Base-by-base conservation (phyloP, 2,113 vertebrate genomes). In the Tauraco erythrolophus region DNA sequence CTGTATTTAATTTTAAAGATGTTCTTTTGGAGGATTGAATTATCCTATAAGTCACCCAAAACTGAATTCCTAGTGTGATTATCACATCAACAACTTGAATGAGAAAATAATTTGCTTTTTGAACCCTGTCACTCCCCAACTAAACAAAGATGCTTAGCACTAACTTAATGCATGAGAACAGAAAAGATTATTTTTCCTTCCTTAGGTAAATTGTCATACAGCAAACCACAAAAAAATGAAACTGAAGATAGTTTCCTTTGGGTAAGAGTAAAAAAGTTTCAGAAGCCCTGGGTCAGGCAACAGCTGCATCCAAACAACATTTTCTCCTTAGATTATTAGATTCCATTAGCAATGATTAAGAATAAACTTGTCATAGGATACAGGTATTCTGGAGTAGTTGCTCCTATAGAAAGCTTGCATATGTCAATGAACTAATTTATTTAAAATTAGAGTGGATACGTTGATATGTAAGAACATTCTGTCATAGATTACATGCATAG, bases 61-160 rank as follows among this genome's bases (percentile, higher is more conserved):
- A 68, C 3, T 22, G 25, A 83, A 78, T 58, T 90, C 14, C 11
- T 2, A 39, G 23, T 31, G 12, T 7, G 51, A 23, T 68, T 61
- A 41, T 66, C 17, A 62, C 30, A 68, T 2, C 6, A 51, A 78
- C 56, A 30, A 30, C 11, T 17, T 68, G 11, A 6, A 37, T 0
- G 1, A 46, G 14, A 37, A 10, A 83, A 51, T 33, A 2, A 30
- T 39, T 39, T 62, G 3, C 5, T 37, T 81, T 70, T 45, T 75
- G 19, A 50, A 19, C 43, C 35, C 6, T 19, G 8, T 8, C 5
- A 1, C 2, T 4, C 10, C 3, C 4, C 21, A 27, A 33, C 3
- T 57, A 53, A 81, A 71, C 14, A 81, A 30, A 76, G 19, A 25
- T 16, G 7, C 6, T 60, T 79, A 60, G 56, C 11, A 21, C 2